Evolutionary conservation across 1,140 invertebrate genomes (phyloP), one percentile per base, ranked within the genome.

Genomic region (Drosophila pseudoananassae): DNA sequence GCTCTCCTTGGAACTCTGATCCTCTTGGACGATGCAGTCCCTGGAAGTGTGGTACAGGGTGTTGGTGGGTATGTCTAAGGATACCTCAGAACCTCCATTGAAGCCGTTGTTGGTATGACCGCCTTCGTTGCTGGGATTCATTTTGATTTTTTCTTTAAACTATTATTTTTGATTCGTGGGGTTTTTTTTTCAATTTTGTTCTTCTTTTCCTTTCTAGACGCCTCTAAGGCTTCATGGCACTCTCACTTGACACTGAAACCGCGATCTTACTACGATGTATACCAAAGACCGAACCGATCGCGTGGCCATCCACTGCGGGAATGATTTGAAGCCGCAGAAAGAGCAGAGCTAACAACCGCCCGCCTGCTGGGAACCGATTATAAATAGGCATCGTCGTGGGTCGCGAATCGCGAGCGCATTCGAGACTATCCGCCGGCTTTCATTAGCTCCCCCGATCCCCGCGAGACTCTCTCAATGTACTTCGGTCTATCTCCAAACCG

Each of bases 11-110:
- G 63, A 46, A 14, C 33, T 64, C 17, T 27, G 56, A 10, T 70
- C 70, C 76, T 90, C 81, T 50, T 90, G 85, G 0, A 91, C 80
- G 6, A 91, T 91, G 49, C 90, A 91, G 53, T 91, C 90, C 9
- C 77, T 51, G 1, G 90, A 91, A 3, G 80, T 85, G 68, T 81
- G 88, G 29, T 91, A 91, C 8, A 90, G 52, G 0, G 77, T 91
- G 27, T 84, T 88, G 20, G 90, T 90, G 50, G 90, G 90, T 65
- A 91, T 90, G 9, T 91, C 87, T 55, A 91, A 57, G 23, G 90
- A 91, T 8, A 91, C 83, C 25, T 91, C 90, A 4, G 76, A 78
- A n/a, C 82, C 76, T 9, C 43, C 74, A 12, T 69, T 76, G 12
- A 78, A 88, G 33, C 29, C 83, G n/a, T 75, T 56, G 33, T 88